phyloP scores from a whole-genome alignment of 2,797 vertebrate species.

The Microctenopoma steveboyesi region DNA sequence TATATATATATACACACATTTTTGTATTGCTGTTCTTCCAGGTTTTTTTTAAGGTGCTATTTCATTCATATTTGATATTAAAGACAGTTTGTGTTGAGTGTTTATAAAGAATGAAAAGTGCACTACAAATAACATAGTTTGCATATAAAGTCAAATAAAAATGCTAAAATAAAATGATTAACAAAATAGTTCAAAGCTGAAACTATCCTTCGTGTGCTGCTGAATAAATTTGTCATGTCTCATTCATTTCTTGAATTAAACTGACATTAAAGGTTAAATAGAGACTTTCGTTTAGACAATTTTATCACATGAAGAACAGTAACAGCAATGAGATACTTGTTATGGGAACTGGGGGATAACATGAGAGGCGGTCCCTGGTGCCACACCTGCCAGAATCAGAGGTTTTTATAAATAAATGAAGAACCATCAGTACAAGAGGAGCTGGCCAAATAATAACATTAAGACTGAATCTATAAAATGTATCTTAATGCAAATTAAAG shows the following conservation, averaged over 20 bases:
- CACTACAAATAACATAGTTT: not conserved
- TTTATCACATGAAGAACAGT: not conserved
- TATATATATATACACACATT: too few relatives aligned
- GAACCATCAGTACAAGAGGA: too few relatives aligned
- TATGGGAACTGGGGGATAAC: not conserved
- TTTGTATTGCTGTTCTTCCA: not conserved
- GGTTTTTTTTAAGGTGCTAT: not conserved
- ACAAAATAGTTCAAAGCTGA: conserved; percentile 1
- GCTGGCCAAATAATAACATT: too few relatives aligned
- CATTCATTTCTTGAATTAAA: conserved; percentile 10
- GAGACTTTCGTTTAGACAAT: not conserved
- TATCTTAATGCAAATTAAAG: too few relatives aligned
- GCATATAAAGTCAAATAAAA: not conserved
- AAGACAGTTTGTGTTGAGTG: not conserved
- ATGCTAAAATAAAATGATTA: not conserved
- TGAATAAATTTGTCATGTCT: conserved; percentile 2
- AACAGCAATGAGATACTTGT: not conserved
- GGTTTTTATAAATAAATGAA: too few relatives aligned
- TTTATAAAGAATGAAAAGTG: not conserved
- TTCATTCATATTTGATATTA: not conserved
- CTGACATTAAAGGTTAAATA: not conserved
- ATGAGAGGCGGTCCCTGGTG: too few relatives aligned
- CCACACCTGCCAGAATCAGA: too few relatives aligned
- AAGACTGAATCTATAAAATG: too few relatives aligned
- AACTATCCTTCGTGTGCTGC: conserved; percentile 1